Evolutionary conservation across 2,888 invertebrate genomes (phyloP), one percentile per base, ranked within the genome.

Genomic region (Pinctada fucata): DNA sequence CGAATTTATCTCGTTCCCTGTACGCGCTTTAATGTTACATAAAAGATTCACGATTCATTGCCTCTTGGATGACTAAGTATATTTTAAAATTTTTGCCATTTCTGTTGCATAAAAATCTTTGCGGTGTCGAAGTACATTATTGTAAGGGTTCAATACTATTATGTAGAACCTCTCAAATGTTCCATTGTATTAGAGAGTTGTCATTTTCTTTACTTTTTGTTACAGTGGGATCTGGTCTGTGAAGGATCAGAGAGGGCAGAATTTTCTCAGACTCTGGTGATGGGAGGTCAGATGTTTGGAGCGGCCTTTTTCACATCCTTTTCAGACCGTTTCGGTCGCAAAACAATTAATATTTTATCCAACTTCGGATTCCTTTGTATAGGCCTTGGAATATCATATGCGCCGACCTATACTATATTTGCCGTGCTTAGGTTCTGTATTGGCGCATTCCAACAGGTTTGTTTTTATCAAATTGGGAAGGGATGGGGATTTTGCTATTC

Each of bases 151-250:
- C 31, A 31, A 31, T 31, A 31, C 31, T 31, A 31, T 31, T 31
- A 31, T 31, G 31, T 31, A 31, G 31, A 31, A 31, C 31, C 31
- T 31, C 31, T 31, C 31, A 31, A 31, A 31, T 31, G 31, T 31
- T 31, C 31, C 31, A 31, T 31, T 31, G 31, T 31, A 31, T 31
- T 31, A 31, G 31, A 31, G 31, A 31, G 1, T 31, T 66, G 6
- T 66, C n/a, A 10, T 66, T 5, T 66, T 13, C 66, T 16, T 66
- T n/a, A 5, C 6, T 16, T 66, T 16, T 10, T 70, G 1, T 83
- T 80, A 45, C 82, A 88, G 88, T 87, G 87, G 87, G 82, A 84
- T 51, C 81, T 91, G 70, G 90, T 91, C 0, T 91, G 91, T 77
- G 84, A 84, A 5, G 80, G 84, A 48, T 76, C 86, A 49, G 85